phyloP scores from a whole-genome alignment of 2,113 vertebrate species.

The Peucedramus taeniatus region DNA sequence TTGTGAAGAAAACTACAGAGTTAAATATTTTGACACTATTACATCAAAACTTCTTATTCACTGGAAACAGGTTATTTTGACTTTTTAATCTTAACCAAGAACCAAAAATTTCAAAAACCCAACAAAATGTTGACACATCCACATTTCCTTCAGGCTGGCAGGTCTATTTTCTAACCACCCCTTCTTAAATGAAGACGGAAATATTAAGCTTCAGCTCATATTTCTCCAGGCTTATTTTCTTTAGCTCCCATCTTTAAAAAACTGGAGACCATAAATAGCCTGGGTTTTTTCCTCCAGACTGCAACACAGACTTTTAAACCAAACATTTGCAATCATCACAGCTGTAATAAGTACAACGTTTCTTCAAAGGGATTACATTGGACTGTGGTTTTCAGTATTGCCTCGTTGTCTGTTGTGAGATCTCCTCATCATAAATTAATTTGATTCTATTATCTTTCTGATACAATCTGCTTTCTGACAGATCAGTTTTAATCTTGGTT shows the following conservation, averaged over 20 bases:
- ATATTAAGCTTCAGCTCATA: neutral
- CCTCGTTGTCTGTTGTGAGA: slow-evolving; percentile 42
- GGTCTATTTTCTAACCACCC: neutral
- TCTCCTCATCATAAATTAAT: slow-evolving; percentile 54
- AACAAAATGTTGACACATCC: neutral
- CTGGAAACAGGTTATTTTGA: slow-evolving; percentile 7
- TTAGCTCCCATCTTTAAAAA: slow-evolving; percentile 53
- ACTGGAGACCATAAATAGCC: slow-evolving; percentile 53
- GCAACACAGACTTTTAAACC: slow-evolving; percentile 44
- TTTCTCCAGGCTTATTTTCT: slow-evolving; percentile 36
- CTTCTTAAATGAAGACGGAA: slow-evolving; percentile 13
- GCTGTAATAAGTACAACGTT: slow-evolving; percentile 37
- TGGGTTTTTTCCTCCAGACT: neutral
- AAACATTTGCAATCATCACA: slow-evolving; percentile 51
- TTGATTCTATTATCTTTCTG: slow-evolving; percentile 46
- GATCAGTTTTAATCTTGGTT: slow-evolving; percentile 47
- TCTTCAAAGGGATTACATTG: slow-evolving; percentile 52
- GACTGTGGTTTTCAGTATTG: slow-evolving; percentile 50
- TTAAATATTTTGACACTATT: neutral
- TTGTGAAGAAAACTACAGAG: neutral
- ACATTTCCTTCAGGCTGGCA: neutral
- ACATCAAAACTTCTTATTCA: neutral
- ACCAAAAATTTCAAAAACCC: neutral
- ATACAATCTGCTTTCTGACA: slow-evolving; percentile 56
- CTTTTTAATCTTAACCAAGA: neutral